phyloP scores from a whole-genome alignment of 2,888 invertebrate species.

The Oxystoma pomonae region DNA sequence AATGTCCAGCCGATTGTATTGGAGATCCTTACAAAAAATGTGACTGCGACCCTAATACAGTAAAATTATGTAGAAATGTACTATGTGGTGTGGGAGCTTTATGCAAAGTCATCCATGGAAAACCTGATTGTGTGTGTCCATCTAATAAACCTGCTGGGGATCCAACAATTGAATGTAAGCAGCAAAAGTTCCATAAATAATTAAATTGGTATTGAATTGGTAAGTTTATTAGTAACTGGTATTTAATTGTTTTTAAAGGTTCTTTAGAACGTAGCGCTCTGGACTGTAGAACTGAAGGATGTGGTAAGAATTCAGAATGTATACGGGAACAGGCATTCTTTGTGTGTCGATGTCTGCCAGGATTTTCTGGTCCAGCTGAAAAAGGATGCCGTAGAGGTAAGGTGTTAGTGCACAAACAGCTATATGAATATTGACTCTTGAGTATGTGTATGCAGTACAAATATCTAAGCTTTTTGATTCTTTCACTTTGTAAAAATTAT shows the following conservation, averaged over 20 bases:
- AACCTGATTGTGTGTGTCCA: constrained; percentile 81
- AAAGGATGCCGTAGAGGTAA: constrained; percentile 66
- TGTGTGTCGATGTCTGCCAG: constrained; percentile 75
- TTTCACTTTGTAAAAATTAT: not conserved
- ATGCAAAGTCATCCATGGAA: constrained; percentile 65
- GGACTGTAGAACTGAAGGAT: constrained; percentile 81
- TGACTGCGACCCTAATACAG: constrained; percentile 62
- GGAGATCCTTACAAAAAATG: constrained; percentile 77
- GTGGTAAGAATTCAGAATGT: constrained; percentile 82
- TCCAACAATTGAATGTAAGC: constrained; percentile 82
- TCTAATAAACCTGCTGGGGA: constrained; percentile 77
- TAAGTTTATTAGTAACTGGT: not conserved
- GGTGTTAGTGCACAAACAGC: too few species aligned
- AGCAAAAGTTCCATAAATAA: too few species aligned
- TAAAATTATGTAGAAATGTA: constrained; percentile 73
- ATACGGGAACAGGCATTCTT: constrained; percentile 79
- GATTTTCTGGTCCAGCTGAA: constrained; percentile 69
- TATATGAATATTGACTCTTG: constrained; percentile 1
- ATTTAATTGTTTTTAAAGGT: constrained; percentile 47
- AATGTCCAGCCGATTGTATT: constrained; percentile 72
- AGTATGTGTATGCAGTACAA: constrained; percentile 42
- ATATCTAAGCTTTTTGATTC: constrained; percentile 31
- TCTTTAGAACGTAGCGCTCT: constrained; percentile 56
- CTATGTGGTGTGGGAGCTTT: constrained; percentile 79
- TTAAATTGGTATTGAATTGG: too few species aligned